Conservation (phyloP, 2,888 invertebrate genomes). For the Phragmatobia fuliginosa region DNA sequence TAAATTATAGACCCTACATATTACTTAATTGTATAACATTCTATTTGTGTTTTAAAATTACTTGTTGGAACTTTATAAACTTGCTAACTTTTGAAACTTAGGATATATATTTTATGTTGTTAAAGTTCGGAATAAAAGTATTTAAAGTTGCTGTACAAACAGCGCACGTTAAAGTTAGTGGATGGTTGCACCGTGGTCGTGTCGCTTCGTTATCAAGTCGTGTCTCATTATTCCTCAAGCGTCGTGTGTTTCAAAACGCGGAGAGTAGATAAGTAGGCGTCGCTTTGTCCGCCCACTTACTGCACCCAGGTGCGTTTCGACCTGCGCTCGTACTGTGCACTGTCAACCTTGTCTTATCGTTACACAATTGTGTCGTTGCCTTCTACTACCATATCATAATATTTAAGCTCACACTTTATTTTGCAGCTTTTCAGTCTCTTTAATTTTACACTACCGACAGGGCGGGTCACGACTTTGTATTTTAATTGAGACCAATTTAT, state of each 20-base stretch:
- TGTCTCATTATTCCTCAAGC: conserved; percentile 64
- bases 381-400: conserved; percentile 47
- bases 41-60: conserved; percentile 9
- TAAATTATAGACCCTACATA: conserved; percentile 58
- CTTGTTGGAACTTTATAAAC: background rate
- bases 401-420: conserved; percentile 18
- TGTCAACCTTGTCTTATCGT: conserved; percentile 68
- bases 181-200: conserved; percentile 43
- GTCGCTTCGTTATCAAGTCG: conserved; percentile 56
- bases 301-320: conserved; percentile 75
- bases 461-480: background rate
- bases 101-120: background rate
- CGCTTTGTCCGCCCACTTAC: conserved; percentile 72
- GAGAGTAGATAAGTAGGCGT: conserved; percentile 67
- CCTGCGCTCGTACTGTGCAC: conserved; percentile 46
- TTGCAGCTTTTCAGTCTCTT: background rate
- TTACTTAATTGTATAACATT: conserved; percentile 44
- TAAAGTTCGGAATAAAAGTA: background rate
- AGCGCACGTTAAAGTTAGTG: conserved; percentile 31
- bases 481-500: background rate
- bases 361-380: conserved; percentile 62
- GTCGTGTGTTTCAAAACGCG: conserved; percentile 63
- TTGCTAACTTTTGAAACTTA: background rate
- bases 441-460: conserved; percentile 3
- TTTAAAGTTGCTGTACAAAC: background rate